These are phyloP conservation scores for Frankliniella intonsa DNA, from an alignment of 2,888 invertebrate species.

Conservation along the genomic window DNA sequence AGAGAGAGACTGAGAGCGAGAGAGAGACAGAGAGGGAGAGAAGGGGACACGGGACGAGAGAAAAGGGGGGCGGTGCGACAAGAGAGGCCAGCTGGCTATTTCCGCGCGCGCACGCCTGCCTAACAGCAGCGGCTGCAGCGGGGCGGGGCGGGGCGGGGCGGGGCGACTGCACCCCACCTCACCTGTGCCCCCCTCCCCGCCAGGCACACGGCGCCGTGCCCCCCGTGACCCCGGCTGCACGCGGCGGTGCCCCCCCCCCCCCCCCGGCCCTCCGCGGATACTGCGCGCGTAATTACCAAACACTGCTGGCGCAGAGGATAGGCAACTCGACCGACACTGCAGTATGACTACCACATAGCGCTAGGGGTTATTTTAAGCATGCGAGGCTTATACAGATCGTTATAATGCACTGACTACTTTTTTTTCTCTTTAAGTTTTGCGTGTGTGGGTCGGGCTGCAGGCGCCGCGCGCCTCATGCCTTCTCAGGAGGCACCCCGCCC, in stretches of 20 bases:
- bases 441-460: neutral
- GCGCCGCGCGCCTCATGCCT: too few relatives aligned
- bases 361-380: too few relatives aligned
- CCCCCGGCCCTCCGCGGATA: too few relatives aligned
- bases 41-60: neutral
- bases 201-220: neutral
- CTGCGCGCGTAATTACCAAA: too few relatives aligned
- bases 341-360: too few relatives aligned
- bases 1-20: conserved; percentile 28
- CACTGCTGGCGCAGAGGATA: too few relatives aligned
- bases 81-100: neutral
- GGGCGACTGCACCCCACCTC: neutral
- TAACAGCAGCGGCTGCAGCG: neutral
- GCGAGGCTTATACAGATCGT: too few relatives aligned
- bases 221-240: neutral
- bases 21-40: conserved; percentile 29
- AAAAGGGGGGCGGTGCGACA: neutral
- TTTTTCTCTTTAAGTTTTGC: too few relatives aligned
- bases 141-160: neutral
- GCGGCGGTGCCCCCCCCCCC: too few relatives aligned
- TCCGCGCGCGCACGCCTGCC: neutral
- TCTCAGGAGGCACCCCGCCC: neutral
- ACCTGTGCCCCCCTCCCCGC: neutral
- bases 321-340: too few relatives aligned
- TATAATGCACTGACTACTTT: too few relatives aligned